Evolutionary conservation across 2,797 vertebrate species (phyloP), one percentile per base, ranked within the genome.

Genomic region (Allobates femoralis): DNA sequence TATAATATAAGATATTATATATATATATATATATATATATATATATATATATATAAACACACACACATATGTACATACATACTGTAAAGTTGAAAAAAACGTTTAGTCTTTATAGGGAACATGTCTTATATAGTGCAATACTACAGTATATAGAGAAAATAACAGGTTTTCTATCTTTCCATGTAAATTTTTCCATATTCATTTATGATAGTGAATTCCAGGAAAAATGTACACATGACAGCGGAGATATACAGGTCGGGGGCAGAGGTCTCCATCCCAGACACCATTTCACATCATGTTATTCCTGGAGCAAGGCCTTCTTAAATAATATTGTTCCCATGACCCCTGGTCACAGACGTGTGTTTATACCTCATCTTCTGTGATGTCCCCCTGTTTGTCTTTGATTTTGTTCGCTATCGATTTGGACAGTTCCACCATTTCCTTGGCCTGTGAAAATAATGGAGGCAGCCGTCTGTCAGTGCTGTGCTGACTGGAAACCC

Each of bases 361-460:
- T 34, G 8, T 26, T 60, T 66, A 71, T 91, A 99, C 98, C 96
- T 99, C 98, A 91, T 99, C 98, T 92, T 99, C 98, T 84, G 97
- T 96, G 92, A 99, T 98, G 90, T 98, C 96, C 79, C 98, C 98
- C 91, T 99, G 98, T 89, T 99, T 99, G 89, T 99, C 98, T 95
- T 98, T 99, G 90, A 99, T 99, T 93, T 99, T 99, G 93, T 94
- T 98, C 86, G 98, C 98, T 87, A 99, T 99, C 81, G 97, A 99
- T 92, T 94, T 97, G 67, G 98, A 99, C 87, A 99, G 91, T 86
- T 99, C 98, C 90, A 99, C 98, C 98, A 99, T 99, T 94, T 99
- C 98, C 91, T 99, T 99, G 89, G 98, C 98, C 98, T 99, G 90
- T 88, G 77, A 89, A 91, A 86, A 91, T 73, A 93, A 51, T 89